A percentile compares a stretch with the other conserved stretches of the same genome.
Evolutionary conservation across 2,888 invertebrate genomes (phyloP).

Genomic region (Actias luna): DNA sequence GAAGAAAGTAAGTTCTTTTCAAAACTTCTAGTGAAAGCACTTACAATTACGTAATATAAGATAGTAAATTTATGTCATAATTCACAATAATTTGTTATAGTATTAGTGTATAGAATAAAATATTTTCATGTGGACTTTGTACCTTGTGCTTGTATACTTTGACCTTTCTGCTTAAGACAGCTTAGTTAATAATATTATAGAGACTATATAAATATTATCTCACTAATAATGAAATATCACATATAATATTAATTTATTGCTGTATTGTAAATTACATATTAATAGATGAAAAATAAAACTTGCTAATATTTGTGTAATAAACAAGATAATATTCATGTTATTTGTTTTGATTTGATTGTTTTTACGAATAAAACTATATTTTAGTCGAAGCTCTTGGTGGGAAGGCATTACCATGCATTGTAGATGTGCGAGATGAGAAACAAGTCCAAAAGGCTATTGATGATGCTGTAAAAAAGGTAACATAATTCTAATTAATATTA

Average conservation of each 20-base stretch:
- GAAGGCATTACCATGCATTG: conserved; percentile 91
- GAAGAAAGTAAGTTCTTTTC: conserved; percentile 87
- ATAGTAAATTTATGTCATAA: conserved; percentile 24
- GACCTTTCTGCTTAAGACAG: conserved; percentile 24
- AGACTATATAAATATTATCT: not conserved
- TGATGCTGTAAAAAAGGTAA: conserved; percentile 85
- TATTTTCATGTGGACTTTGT: conserved; percentile 53
- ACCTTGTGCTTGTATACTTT: conserved; percentile 32
- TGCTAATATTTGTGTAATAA: too few species aligned
- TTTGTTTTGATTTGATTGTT: too few species aligned
- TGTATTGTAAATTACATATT: too few species aligned
- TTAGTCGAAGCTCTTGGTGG: conserved; percentile 93
- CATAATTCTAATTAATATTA: not conserved
- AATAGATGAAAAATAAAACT: too few species aligned
- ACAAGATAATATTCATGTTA: too few species aligned
- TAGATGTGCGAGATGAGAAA: conserved; percentile 92
- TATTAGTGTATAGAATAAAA: not conserved
- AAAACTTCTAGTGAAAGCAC: not conserved
- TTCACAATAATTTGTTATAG: not conserved
- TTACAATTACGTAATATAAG: not conserved
- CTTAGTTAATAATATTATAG: not conserved
- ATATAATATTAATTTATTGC: too few species aligned
- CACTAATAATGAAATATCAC: not conserved
- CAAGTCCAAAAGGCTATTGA: conserved; percentile 88
- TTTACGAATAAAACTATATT: conserved; percentile 8